phyloP scores from a whole-genome alignment of 1,140 invertebrate species.

The Mamestra configurata region DNA sequence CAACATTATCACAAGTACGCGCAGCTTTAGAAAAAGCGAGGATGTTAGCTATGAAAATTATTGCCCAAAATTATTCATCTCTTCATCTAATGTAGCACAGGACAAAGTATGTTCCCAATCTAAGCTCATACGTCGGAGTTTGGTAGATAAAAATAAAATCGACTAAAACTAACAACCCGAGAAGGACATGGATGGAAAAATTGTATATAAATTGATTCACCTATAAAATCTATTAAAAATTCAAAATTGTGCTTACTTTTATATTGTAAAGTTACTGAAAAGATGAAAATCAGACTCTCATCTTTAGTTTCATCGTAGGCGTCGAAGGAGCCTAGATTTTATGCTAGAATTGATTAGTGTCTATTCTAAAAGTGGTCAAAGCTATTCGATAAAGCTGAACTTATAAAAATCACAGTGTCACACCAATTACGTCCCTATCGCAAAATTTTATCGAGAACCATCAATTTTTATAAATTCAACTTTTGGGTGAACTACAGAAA shows the following conservation, averaged over 20 bases:
- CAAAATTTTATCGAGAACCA: constrained; percentile 10
- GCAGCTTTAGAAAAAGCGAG: constrained; percentile 3
- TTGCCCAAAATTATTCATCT: neutral
- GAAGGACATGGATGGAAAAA: constrained; percentile 43
- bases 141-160: constrained; percentile 10
- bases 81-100: constrained; percentile 18
- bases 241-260: constrained; percentile 49
- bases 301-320: constrained; percentile 37
- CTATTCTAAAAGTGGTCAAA: constrained; percentile 48
- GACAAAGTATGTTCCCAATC: constrained; percentile 46
- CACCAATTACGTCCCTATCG: neutral
- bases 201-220: constrained; percentile 47
- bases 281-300: constrained; percentile 57
- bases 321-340: neutral
- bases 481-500: constrained; percentile 60
- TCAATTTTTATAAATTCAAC: constrained; percentile 50
- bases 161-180: constrained; percentile 32
- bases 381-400: constrained; percentile 41
- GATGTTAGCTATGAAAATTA: constrained; percentile 11
- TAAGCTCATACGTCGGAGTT: constrained; percentile 44
- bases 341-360: constrained; percentile 31
- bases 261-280: constrained; percentile 51
- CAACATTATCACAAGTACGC: constrained; percentile 20
- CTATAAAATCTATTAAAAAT: constrained; percentile 52
- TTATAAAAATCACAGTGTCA: constrained; percentile 45